These are phyloP conservation scores for Nymphalis polychloros DNA, from an alignment of 2,888 invertebrate genomes.

Conservation along the genomic window DNA sequence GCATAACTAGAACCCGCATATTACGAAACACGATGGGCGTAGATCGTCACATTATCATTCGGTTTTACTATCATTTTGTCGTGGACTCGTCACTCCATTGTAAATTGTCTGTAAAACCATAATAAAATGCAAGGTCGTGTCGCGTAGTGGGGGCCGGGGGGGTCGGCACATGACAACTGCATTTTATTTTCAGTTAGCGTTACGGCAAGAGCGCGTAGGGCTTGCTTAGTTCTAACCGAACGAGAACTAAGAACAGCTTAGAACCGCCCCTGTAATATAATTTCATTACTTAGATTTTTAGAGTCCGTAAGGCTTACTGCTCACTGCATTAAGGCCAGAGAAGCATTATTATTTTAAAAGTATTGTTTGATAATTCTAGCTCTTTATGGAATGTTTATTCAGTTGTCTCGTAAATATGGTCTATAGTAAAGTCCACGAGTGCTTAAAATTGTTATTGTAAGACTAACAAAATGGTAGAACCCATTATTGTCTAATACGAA, in stretches of 20 bases:
- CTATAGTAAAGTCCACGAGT: background rate
- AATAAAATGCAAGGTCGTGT: slow-evolving; percentile 78
- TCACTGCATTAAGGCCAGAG: slow-evolving; percentile 6
- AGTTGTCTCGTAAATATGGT: slow-evolving; percentile 20
- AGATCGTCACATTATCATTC: slow-evolving; percentile 62
- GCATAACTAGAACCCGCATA: slow-evolving; percentile 57
- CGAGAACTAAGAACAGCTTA: background rate
- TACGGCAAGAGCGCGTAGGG: slow-evolving; percentile 21
- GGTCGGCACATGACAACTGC: slow-evolving; percentile 55
- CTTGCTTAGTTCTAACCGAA: slow-evolving; percentile 1
- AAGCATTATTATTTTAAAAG: slow-evolving; percentile 6
- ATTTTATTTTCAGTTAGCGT: slow-evolving; percentile 58
- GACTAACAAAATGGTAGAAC: background rate
- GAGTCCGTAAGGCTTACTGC: background rate
- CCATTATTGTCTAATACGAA: background rate
- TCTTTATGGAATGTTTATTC: slow-evolving; percentile 25
- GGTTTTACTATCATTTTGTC: slow-evolving; percentile 73
- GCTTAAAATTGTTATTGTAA: background rate
- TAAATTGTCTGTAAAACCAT: slow-evolving; percentile 78
- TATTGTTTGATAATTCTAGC: slow-evolving; percentile 5
- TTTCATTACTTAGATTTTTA: background rate
- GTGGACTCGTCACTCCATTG: slow-evolving; percentile 74
- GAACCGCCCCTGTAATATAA: background rate
- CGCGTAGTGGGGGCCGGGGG: slow-evolving; percentile 68
- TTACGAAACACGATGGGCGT: slow-evolving; percentile 61